A percentile compares a stretch with the other conserved stretches of the same genome.
phyloP scores from a whole-genome alignment of 2,797 vertebrate genomes.

The Mus spretus region DNA sequence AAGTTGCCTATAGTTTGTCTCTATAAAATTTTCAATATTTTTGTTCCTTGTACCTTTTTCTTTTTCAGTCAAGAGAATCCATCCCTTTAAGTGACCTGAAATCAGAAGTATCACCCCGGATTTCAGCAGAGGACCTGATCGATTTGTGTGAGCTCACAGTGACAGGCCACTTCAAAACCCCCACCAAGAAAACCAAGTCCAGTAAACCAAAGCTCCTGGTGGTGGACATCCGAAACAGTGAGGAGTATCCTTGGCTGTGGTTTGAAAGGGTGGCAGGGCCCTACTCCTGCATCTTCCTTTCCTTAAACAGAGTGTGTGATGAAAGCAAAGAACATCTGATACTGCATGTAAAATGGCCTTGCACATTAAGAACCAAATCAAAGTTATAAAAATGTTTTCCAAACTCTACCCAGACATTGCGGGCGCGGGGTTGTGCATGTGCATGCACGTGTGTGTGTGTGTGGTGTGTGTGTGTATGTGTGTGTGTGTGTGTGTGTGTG shows the following conservation, averaged over 20 bases:
- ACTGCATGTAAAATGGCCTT: background rate
- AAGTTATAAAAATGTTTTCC: background rate
- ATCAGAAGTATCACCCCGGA: conserved; percentile 95
- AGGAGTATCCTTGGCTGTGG: conserved; percentile 96
- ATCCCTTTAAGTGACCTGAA: conserved; percentile 96
- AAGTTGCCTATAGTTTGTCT: conserved; percentile 10
- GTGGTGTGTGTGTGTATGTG: too few relatives aligned
- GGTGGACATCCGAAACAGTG: conserved; percentile 95
- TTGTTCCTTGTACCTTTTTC: conserved; percentile 71
- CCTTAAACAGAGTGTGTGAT: background rate
- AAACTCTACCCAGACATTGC: background rate
- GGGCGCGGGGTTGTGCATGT: too few relatives aligned
- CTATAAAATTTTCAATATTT: conserved; percentile 38
- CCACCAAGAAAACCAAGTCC: conserved; percentile 93
- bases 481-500: too few relatives aligned
- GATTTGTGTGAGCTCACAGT: conserved; percentile 95
- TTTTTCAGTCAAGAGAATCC: conserved; percentile 94
- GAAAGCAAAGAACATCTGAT: background rate
- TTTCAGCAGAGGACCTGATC: conserved; percentile 98
- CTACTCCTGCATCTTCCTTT: conserved; percentile 10
- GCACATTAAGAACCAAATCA: background rate
- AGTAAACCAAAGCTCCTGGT: conserved; percentile 97
- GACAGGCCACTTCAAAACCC: conserved; percentile 91
- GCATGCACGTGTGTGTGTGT: too few relatives aligned
- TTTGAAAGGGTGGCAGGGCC: background rate